phyloP scores from a whole-genome alignment of 2,113 vertebrate genomes.

The Pyrgilauda ruficollis region DNA sequence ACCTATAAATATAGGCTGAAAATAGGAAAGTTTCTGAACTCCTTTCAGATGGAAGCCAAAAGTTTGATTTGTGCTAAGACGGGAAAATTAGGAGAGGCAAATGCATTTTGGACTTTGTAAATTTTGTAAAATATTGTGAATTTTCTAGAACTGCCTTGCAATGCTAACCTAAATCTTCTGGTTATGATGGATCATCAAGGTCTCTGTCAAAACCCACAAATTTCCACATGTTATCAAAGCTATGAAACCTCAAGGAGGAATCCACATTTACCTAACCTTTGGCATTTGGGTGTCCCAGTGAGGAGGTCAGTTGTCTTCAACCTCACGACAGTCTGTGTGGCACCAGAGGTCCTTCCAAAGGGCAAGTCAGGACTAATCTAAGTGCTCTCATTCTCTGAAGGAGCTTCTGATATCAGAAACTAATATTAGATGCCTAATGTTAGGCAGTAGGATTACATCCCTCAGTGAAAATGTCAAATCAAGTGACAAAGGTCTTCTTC shows the following conservation, averaged over 20 bases:
- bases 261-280: background rate
- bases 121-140: background rate
- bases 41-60: background rate
- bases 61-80: background rate
- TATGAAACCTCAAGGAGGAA: background rate
- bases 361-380: background rate
- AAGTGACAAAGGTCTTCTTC: background rate
- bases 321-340: background rate
- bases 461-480: background rate
- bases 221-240: background rate
- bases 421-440: background rate
- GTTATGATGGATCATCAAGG: background rate
- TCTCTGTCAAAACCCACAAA: background rate
- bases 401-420: background rate
- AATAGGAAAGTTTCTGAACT: background rate
- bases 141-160: background rate
- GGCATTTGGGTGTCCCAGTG: background rate
- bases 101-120: background rate
- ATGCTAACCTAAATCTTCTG: background rate
- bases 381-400: background rate
- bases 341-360: background rate
- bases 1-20: background rate
- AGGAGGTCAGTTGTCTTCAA: background rate
- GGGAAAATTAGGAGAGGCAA: background rate
- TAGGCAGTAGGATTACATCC: background rate